Evolutionary conservation across 2,888 invertebrate species (phyloP).

Genomic region (Myathropa florea): DNA sequence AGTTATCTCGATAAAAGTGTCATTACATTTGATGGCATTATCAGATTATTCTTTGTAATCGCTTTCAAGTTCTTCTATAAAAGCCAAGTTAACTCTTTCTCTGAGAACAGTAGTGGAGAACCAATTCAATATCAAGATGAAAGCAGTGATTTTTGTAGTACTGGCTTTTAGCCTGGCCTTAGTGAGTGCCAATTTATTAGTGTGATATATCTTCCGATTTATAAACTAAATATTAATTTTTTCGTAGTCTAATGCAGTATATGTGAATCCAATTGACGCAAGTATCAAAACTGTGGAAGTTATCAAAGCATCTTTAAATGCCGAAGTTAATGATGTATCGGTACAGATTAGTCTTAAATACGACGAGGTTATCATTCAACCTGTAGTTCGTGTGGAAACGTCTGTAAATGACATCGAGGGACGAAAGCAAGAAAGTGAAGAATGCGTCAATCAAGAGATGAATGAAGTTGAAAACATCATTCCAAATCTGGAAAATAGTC

Average conservation of each 20-base stretch:
- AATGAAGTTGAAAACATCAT: neutral
- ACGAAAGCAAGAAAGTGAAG: slow-evolving; percentile 69
- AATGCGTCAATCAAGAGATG: slow-evolving; percentile 26
- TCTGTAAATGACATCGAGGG: slow-evolving; percentile 73
- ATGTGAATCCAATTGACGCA: neutral
- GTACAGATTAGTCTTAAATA: slow-evolving; percentile 72
- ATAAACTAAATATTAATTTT: neutral
- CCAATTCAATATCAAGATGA: neutral
- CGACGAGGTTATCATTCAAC: slow-evolving; percentile 73
- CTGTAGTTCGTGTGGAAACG: slow-evolving; percentile 73
- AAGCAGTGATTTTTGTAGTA: neutral
- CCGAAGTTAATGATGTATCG: slow-evolving; percentile 61
- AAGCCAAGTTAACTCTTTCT: neutral
- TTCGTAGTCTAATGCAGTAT: neutral
- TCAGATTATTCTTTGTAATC: neutral
- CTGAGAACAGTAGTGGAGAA: neutral
- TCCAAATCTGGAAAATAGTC: neutral
- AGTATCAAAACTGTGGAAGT: neutral
- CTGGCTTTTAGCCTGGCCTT: neutral
- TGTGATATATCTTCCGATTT: neutral
- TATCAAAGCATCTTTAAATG: neutral
- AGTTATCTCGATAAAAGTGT: neutral
- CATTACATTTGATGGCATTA: neutral
- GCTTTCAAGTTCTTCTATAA: neutral
- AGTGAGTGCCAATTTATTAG: neutral